Evolutionary conservation across 1,140 invertebrate species (phyloP).

Genomic region (Halesus radiatus): DNA sequence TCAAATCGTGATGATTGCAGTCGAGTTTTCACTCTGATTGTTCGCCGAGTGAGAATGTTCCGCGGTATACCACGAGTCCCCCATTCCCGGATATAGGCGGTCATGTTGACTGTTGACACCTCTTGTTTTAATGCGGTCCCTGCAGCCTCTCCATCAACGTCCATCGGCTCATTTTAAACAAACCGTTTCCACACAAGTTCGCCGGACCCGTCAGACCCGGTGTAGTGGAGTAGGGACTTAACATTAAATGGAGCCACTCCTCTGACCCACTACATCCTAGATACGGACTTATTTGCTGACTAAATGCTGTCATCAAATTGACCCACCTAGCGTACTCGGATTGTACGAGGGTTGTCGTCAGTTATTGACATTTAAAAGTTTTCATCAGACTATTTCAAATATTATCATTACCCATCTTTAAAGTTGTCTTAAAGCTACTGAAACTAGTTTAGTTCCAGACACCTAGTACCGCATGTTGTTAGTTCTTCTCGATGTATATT

Average conservation of each 20-base stretch:
- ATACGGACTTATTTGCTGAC: too few species aligned
- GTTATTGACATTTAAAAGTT: neutral
- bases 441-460: too few species aligned
- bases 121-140: neutral
- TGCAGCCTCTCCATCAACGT: neutral
- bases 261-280: neutral
- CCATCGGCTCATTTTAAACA: neutral
- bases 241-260: neutral
- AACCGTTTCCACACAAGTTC: neutral
- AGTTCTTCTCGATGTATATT: too few species aligned
- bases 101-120: neutral
- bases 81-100: neutral
- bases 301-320: neutral
- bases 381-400: too few species aligned
- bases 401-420: too few species aligned
- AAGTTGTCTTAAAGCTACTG: too few species aligned
- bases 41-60: neutral
- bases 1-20: too few species aligned
- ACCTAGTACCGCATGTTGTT: too few species aligned
- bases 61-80: neutral
- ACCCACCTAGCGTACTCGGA: too few species aligned
- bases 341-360: neutral
- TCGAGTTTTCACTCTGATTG: neutral
- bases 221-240: neutral
- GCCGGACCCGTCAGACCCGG: neutral